Evolutionary conservation across 92 coral and sea anemone genomes (phyloP).

Genomic region (Palythoa heliodiscus): DNA sequence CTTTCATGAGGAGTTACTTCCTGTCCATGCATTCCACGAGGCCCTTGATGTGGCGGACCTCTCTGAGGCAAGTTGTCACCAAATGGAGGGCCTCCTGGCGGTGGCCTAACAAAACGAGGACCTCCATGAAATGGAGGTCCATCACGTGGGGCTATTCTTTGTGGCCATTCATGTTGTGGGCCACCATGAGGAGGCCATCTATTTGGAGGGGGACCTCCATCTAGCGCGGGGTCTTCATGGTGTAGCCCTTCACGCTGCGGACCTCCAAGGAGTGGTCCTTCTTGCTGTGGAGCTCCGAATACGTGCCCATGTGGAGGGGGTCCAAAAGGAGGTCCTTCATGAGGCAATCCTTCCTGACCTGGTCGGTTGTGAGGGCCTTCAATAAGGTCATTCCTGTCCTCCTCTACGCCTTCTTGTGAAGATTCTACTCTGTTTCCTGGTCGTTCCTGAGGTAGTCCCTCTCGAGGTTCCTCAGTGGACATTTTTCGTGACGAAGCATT

Average conservation of each 20-base stretch:
- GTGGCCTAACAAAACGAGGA: conserved; percentile 1
- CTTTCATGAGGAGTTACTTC: conserved; percentile 23
- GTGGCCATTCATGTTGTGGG: conserved; percentile 11
- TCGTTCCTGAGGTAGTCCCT: conserved; percentile 10
- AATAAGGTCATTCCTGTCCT: background rate
- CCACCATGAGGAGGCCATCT: conserved; percentile 12
- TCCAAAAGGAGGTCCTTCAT: conserved; percentile 18
- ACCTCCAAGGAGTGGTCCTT: conserved; percentile 48
- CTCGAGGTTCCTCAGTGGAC: conserved; percentile 16
- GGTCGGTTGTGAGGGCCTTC: conserved; percentile 9
- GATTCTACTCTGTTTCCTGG: conserved; percentile 5
- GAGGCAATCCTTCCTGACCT: conserved; percentile 11
- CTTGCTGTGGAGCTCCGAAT: conserved; percentile 5
- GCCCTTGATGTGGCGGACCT: conserved; percentile 21
- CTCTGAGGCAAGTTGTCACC: background rate
- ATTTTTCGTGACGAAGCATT: conserved; percentile 19
- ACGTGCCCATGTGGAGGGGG: background rate
- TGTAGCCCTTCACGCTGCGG: conserved; percentile 11
- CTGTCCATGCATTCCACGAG: background rate
- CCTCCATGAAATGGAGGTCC: conserved; percentile 14
- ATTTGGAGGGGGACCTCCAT: background rate
- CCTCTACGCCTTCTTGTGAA: background rate
- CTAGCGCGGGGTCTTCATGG: conserved; percentile 15
- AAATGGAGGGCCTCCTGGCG: conserved; percentile 12
- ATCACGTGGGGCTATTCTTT: conserved; percentile 18